These are phyloP conservation scores for Geophilus truncorum DNA, from an alignment of 2,888 invertebrate genomes.

Conservation along the genomic window DNA sequence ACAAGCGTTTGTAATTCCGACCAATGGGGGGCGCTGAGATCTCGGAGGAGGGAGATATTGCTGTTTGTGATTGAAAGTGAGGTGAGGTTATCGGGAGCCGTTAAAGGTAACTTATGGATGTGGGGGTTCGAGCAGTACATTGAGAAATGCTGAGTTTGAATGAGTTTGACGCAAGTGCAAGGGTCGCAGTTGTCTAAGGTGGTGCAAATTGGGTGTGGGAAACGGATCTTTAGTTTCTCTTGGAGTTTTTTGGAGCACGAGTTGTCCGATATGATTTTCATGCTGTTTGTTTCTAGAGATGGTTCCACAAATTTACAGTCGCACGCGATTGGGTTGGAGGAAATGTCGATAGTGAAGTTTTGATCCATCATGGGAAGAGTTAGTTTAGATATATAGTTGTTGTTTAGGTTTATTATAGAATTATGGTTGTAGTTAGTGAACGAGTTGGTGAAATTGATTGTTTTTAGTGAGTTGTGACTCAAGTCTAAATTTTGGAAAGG, in stretches of 20 bases:
- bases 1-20: slow-evolving; percentile 22
- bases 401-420: not conserved
- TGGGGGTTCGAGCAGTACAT: slow-evolving; percentile 38
- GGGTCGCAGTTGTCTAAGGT: not conserved
- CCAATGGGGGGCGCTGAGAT: slow-evolving; percentile 18
- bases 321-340: not conserved
- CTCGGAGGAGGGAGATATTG: slow-evolving; percentile 40
- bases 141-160: slow-evolving; percentile 42
- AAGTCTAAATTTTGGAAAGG: not conserved
- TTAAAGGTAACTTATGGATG: slow-evolving; percentile 40
- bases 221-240: not conserved
- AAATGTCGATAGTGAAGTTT: not conserved
- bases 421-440: not conserved
- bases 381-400: not conserved
- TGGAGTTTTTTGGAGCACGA: not conserved
- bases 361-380: not conserved
- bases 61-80: slow-evolving; percentile 42
- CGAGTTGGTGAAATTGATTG: not conserved
- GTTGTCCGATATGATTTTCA: not conserved
- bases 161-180: slow-evolving; percentile 55
- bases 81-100: slow-evolving; percentile 43
- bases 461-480: not conserved
- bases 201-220: not conserved
- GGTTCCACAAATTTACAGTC: not conserved
- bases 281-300: not conserved